Evolutionary conservation across 2,888 invertebrate species (phyloP).

Genomic region (Microctonus aethiopoides): DNA sequence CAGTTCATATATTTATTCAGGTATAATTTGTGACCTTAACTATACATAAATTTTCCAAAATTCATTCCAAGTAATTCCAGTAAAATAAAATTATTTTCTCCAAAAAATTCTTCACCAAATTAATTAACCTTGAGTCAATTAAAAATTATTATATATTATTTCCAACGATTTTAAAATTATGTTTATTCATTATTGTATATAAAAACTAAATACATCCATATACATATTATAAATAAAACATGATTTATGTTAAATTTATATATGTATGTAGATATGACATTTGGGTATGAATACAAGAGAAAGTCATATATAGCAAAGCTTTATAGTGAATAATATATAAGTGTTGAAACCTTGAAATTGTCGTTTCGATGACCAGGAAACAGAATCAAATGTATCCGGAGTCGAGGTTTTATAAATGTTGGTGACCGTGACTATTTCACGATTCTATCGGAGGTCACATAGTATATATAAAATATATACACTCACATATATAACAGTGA

Average conservation of each 20-base stretch:
- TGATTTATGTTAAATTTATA: not conserved
- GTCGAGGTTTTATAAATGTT: conserved; percentile 18
- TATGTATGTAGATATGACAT: conserved; percentile 2
- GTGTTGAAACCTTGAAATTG: conserved; percentile 1
- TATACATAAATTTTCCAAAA: too few species aligned
- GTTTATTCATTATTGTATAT: not conserved
- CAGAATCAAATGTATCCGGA: conserved; percentile 22
- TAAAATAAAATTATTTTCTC: not conserved
- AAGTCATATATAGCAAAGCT: conserved; percentile 19
- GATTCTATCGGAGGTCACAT: conserved; percentile 14
- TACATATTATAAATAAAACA: not conserved
- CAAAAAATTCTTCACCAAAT: not conserved
- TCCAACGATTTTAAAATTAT: not conserved
- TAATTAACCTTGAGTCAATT: not conserved
- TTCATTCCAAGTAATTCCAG: too few species aligned
- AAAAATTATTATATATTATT: too few species aligned
- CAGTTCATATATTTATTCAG: too few species aligned
- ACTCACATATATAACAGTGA: not conserved
- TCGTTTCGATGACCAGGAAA: conserved; percentile 25
- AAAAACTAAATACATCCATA: not conserved
- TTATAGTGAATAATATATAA: too few species aligned
- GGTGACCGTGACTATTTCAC: conserved; percentile 5
- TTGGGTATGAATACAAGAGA: not conserved
- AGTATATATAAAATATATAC: not conserved
- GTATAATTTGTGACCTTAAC: too few species aligned